Evolutionary conservation across 1,140 invertebrate genomes (phyloP).

Genomic region (Acromyrmex charruanus): DNA sequence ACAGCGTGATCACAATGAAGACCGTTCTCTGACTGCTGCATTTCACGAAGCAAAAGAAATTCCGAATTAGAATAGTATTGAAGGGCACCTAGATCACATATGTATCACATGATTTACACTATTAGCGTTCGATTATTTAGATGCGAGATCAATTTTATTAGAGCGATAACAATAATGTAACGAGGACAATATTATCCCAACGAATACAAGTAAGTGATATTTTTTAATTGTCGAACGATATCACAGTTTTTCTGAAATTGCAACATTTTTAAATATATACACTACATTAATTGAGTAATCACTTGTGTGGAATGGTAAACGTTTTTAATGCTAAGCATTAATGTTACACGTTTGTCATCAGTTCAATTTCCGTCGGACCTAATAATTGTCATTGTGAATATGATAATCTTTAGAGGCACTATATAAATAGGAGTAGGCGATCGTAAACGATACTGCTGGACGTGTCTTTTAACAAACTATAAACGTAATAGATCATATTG

Average conservation of each 20-base stretch:
- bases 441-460: slow-evolving; percentile 8
- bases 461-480: slow-evolving; percentile 17
- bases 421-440: not conserved
- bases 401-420: slow-evolving; percentile 19
- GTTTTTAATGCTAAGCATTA: slow-evolving; percentile 21
- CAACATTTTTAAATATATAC: slow-evolving; percentile 3
- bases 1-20: slow-evolving; percentile 72
- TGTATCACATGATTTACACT: not conserved
- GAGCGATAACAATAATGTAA: not conserved
- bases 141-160: slow-evolving; percentile 9
- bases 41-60: slow-evolving; percentile 54
- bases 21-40: slow-evolving; percentile 74
- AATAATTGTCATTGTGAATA: slow-evolving; percentile 17
- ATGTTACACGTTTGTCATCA: slow-evolving; percentile 9
- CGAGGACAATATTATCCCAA: slow-evolving; percentile 43
- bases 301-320: not conserved
- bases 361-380: not conserved
- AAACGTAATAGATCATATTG: slow-evolving; percentile 2
- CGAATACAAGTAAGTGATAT: slow-evolving; percentile 30
- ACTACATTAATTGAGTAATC: slow-evolving; percentile 1
- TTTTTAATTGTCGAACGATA: slow-evolving; percentile 11
- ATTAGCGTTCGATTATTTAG: not conserved
- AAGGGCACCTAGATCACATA: slow-evolving; percentile 22
- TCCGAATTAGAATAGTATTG: slow-evolving; percentile 37
- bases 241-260: not conserved